Evolutionary conservation across 2,113 vertebrate species (phyloP), one percentile per base, ranked within the genome.

Genomic region (Tretioscincus oriximinensis): DNA sequence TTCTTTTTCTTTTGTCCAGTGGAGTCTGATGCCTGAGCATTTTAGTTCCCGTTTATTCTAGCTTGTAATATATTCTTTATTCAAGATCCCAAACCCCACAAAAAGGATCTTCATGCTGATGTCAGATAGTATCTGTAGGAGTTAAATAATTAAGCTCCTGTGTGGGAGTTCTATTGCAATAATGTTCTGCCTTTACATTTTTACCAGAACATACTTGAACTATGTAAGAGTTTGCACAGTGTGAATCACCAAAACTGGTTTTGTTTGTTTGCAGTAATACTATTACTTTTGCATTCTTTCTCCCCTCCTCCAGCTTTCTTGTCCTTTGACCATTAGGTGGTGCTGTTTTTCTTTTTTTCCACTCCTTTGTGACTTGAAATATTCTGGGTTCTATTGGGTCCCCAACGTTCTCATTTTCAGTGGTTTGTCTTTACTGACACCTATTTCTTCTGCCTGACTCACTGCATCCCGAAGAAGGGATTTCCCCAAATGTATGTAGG

Each of bases 331-430:
- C 77, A 61, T 63, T 71, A 71, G 77, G 20, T 76, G 76, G 84
- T 81, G 74, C 70, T 28, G 82, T 54, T 84, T 80, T 90, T 84
- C 78, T 72, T 88, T 7, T 3, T 89, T 74, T 61, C 22, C 22
- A 1, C 0, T 2, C 2, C 6, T 7, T 18, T 28, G 41, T 63
- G 12, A 49, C 87, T 91, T 88, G 89, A 81, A 92, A 83, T 84
- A 8, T 2, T 92, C 91, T 82, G 76, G 88, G 10, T 54, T 77
- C 67, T 69, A 58, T 29, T 51, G 2, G 29, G 47, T 28, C 66
- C 11, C 20, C 70, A 14, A 45, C 14, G 45, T 61, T 41, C 14
- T 71, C 24, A 12, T 78, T 60, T 41, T 45, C 31, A 3, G 7
- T 7, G 4, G 20, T 3, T 18, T 49, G 10, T 66, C 45, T 66